Evolutionary conservation across 2,888 invertebrate genomes (phyloP), one percentile per base, ranked within the genome.

Genomic region (Exephanes ischioxanthus): DNA sequence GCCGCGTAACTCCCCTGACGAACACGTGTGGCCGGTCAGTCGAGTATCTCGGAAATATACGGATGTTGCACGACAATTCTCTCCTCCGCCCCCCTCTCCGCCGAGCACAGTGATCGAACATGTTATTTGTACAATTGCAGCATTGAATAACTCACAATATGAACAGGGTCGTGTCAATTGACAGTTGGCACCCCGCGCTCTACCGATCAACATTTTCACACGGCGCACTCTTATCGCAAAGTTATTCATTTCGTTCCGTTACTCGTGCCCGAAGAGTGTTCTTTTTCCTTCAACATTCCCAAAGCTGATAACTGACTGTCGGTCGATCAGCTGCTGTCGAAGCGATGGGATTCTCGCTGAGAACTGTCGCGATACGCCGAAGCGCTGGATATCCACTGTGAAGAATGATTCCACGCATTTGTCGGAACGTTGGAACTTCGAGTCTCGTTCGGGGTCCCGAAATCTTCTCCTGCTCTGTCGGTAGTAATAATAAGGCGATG

Each of bases 111-210:
- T 81, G 19, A 58, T 86, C 76, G 79, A 86, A 88, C 86, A 88
- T 89, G 84, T 88, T 86, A 87, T 89, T 89, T 86, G 85, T 89
- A 87, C 85, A 87, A 87, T 90, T 90, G 84, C 87, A 80, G 72
- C 88, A 89, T 89, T 82, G 82, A 89, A 89, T 89, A 89, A 88
- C 89, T 53, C 53, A 89, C 88, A 88, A 88, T 87, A 86, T 86
- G 85, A 88, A 83, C 91, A 91, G 91, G 90, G 83, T 83, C 87
- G 91, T 90, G 75, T 84, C 75, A 53, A 84, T 87, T 80, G 87
- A 84, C 53, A 80, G 30, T 70, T 63, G 51, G 68, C 86, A 85
- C 87, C 81, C 78, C 73, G 84, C 79, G 83, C 84, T 76, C 22
- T 70, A 58, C 55, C 11, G 16, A 26, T 70, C 14, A 30, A 16